Conservation (phyloP, 2,113 vertebrate genomes). For the Lontra canadensis region DNA sequence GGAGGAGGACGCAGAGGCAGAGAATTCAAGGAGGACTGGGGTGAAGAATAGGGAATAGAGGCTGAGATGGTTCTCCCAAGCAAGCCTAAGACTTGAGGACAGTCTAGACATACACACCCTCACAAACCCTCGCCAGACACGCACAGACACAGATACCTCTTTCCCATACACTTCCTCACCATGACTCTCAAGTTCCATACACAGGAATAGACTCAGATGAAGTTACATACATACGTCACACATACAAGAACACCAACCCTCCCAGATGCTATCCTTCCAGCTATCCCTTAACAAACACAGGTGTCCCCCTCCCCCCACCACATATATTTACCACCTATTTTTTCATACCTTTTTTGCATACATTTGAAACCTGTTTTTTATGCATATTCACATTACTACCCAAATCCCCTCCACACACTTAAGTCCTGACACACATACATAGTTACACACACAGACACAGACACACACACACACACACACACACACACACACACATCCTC, state of each 20-base stretch:
- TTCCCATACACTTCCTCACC: background rate
- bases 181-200: background rate
- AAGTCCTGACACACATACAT: background rate
- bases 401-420: background rate
- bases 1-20: constrained; percentile 41
- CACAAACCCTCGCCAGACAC: background rate
- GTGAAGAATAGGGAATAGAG: constrained; percentile 25
- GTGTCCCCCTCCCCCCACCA: background rate
- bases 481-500: background rate
- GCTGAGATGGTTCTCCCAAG: background rate
- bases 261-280: constrained; percentile 5
- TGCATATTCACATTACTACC: background rate
- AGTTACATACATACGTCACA: background rate
- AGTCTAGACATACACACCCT: background rate
- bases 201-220: background rate
- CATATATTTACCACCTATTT: background rate
- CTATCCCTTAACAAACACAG: constrained; percentile 7
- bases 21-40: constrained; percentile 20
- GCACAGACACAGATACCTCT: background rate
- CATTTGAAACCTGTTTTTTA: background rate
- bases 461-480: background rate
- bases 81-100: background rate
- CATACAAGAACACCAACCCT: background rate
- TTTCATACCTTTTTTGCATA: background rate
- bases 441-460: background rate